These are phyloP conservation scores for Octomys mimax DNA, from an alignment of 2,797 vertebrate genomes.

Conservation along the genomic window DNA sequence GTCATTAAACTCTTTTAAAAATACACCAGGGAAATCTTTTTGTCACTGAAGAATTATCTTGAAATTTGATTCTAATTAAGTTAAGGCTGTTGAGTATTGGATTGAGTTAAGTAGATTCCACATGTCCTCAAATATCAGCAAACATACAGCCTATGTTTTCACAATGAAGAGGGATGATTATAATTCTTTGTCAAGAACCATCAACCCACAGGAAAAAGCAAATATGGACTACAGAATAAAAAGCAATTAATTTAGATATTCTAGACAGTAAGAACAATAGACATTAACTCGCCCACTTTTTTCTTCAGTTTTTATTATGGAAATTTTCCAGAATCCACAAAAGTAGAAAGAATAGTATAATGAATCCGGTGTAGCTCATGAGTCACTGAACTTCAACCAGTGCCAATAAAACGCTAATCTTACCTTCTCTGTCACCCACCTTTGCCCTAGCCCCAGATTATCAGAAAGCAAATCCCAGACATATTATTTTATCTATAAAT, in stretches of 20 bases:
- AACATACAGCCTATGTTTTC: constrained; percentile 65
- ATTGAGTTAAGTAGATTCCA: constrained; percentile 71
- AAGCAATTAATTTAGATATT: constrained; percentile 70
- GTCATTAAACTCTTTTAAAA: constrained; percentile 71
- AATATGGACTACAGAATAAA: constrained; percentile 69
- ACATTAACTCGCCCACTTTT: constrained; percentile 66
- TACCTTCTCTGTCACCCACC: constrained; percentile 18
- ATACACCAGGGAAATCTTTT: constrained; percentile 66
- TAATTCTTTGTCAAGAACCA: constrained; percentile 67
- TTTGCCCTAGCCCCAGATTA: constrained; percentile 4
- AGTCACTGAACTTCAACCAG: constrained; percentile 67
- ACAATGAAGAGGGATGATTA: constrained; percentile 23
- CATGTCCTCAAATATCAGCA: constrained; percentile 68
- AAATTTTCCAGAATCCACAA: constrained; percentile 69
- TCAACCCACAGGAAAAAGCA: constrained; percentile 44
- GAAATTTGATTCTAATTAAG: constrained; percentile 79
- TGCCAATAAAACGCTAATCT: constrained; percentile 47
- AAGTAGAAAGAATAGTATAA: constrained; percentile 69
- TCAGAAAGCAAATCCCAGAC: constrained; percentile 58
- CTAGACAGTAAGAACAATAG: constrained; percentile 69
- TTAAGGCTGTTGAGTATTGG: constrained; percentile 68
- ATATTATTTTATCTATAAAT: constrained; percentile 17
- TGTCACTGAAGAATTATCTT: constrained; percentile 76
- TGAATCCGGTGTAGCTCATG: constrained; percentile 60
- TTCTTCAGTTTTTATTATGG: constrained; percentile 78